Evolutionary conservation across 1,140 invertebrate genomes (phyloP).

Genomic region (Hycleus phaleratus): DNA sequence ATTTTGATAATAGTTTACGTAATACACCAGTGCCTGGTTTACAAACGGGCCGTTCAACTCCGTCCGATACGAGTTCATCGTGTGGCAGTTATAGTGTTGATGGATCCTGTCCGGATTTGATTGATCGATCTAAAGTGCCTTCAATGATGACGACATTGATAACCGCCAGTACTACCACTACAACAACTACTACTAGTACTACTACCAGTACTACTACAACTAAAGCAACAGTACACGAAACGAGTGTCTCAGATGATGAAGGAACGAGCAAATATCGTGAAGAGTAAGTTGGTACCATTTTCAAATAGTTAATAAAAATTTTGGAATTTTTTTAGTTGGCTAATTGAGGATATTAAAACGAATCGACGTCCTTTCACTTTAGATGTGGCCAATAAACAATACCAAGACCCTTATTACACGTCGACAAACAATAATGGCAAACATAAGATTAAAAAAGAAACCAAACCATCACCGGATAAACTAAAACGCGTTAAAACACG

Average conservation of each 20-base stretch:
- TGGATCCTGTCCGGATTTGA: constrained; percentile 47
- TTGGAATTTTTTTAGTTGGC: too few species aligned
- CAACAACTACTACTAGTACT: constrained; percentile 35
- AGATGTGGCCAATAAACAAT: constrained; percentile 51
- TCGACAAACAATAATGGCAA: constrained; percentile 28
- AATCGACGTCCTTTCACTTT: constrained; percentile 52
- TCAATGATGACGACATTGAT: constrained; percentile 36
- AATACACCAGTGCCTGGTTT: constrained; percentile 41
- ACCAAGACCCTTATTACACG: constrained; percentile 37
- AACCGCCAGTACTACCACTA: not conserved
- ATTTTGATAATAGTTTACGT: constrained; percentile 23
- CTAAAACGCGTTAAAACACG: constrained; percentile 45
- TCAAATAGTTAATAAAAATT: too few species aligned
- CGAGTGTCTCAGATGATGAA: too few species aligned
- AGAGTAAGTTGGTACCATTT: too few species aligned
- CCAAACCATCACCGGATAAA: constrained; percentile 39
- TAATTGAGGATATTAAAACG: too few species aligned
- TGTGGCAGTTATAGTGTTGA: constrained; percentile 58
- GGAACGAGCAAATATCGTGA: too few species aligned
- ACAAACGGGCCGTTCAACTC: constrained; percentile 37
- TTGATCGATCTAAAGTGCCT: constrained; percentile 39
- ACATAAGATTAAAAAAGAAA: constrained; percentile 43
- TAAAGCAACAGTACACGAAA: too few species aligned
- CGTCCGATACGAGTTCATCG: constrained; percentile 55
- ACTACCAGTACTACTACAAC: too few species aligned